Conservation (phyloP, 2,888 invertebrate genomes). For the Drosophila macrospina region DNA sequence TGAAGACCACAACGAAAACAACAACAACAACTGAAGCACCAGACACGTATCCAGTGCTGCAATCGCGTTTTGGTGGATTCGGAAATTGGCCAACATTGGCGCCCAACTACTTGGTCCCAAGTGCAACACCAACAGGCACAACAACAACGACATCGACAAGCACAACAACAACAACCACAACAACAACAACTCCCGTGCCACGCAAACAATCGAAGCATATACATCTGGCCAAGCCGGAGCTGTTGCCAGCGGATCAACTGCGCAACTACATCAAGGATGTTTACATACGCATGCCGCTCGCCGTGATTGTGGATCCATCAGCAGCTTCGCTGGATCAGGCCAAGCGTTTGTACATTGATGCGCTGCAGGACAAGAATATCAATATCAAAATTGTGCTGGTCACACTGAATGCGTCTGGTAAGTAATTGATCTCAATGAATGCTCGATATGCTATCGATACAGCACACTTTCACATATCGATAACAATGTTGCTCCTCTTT, state of each 20-base stretch:
- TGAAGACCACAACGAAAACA: conserved; percentile 18
- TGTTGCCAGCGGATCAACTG: conserved; percentile 84
- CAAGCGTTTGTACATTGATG: conserved; percentile 84
- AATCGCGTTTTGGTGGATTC: conserved; percentile 52
- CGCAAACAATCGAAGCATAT: conserved; percentile 83
- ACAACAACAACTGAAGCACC: conserved; percentile 36
- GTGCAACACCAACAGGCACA: conserved; percentile 8
- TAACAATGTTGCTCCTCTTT: not conserved
- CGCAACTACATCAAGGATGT: conserved; percentile 85
- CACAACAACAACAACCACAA: conserved; percentile 46
- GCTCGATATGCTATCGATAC: not conserved
- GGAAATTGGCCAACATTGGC: conserved; percentile 26
- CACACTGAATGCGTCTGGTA: conserved; percentile 84
- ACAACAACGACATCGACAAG: conserved; percentile 46
- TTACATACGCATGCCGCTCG: conserved; percentile 85
- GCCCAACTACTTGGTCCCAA: conserved; percentile 23
- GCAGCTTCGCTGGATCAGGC: conserved; percentile 83
- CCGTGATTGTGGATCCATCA: conserved; percentile 85
- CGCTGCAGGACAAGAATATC: conserved; percentile 83
- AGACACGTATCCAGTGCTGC: conserved; percentile 38
- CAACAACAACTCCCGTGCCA: conserved; percentile 49
- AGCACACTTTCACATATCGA: not conserved
- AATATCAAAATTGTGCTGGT: conserved; percentile 85
- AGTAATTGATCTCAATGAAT: conserved; percentile 32
- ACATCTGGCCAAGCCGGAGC: conserved; percentile 73